Base-by-base conservation (phyloP, 2,113 vertebrate genomes). In the Pelobates fuscus region DNA sequence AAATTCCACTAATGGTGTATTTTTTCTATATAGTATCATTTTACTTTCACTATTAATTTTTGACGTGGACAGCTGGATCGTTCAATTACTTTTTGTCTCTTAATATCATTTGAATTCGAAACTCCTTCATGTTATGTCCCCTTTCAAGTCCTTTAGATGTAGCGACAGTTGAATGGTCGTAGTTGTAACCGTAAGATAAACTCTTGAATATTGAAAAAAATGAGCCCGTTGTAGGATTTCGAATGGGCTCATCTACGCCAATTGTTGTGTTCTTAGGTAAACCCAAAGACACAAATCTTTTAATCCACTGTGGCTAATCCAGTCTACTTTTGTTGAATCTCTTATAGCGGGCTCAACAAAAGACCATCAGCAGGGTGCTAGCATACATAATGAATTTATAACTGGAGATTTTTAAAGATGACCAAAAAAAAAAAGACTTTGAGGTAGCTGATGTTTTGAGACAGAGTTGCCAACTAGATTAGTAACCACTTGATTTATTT, bases 281-380 rank as follows among this genome's bases (percentile, higher is more conserved):
- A 91, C 88, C 89, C 86, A 86, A 89, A 86, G 91, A 87, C 87
- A 86, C 88, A 95, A 94, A 95, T 95, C 92, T 93, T 92, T 96
- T 94, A 96, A 96, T 96, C 94, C 93, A 92, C 92, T 95, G 95
- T 95, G 92, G 92, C 92, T 96, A 97, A 97, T 97, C 94, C 94
- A 95, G 89, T 93, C 91, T 86, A 90, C 91, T 91, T 93, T 95
- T 95, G 93, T 95, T 91, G 90, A 92, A 90, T 89, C 87, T 83
- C 87, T 91, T 91, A 93, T 91, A 96, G 92, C 94, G 93, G 93
- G 83, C 81, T 84, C 88, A 89, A 97, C 95, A 97, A 96, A 97
- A 91, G 90, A 89, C 32, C 37, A 85, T 91, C 88, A 91, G 88
- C 85, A 71, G 80, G 82, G 91, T 49, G 44, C n/a, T 21, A 37